Percentiles rank a stretch among this genome's conserved stretches.
Conservation (phyloP, 2,797 vertebrate genomes). For the Sebastes variabilis region DNA sequence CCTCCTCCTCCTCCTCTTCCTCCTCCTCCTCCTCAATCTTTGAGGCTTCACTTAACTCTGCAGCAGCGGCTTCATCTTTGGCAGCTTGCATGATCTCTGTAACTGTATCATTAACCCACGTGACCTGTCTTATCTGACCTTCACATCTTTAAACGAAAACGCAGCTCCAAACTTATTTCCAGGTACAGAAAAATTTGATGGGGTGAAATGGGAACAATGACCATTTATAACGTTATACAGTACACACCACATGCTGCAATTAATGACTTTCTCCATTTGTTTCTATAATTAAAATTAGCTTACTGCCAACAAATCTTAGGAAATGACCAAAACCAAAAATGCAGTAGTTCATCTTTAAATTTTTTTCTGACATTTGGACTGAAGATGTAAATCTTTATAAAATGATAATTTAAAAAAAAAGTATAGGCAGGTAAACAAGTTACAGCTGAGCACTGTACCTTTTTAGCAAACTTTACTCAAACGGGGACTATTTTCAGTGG, state of each 20-base stretch:
- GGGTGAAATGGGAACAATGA: slow-evolving; percentile 38
- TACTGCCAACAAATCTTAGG: background rate
- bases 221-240: background rate
- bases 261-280: background rate
- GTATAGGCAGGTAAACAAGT: accelerated
- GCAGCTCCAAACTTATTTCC: background rate
- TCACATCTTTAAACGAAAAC: slow-evolving; percentile 21
- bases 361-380: background rate
- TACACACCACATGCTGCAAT: slow-evolving; percentile 31
- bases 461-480: background rate
- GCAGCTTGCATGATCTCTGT: slow-evolving; percentile 72
- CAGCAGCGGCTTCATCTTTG: slow-evolving; percentile 53
- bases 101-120: slow-evolving; percentile 75
- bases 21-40: slow-evolving; percentile 26
- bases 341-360: background rate
- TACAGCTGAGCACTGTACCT: background rate
- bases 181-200: slow-evolving; percentile 29
- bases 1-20: slow-evolving; percentile 13
- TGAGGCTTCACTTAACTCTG: slow-evolving; percentile 27
- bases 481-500: background rate
- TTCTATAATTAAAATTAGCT: background rate
- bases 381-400: background rate
- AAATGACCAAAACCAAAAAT: background rate
- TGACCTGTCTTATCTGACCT: slow-evolving; percentile 43
- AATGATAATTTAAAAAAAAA: too few relatives aligned